Base-by-base conservation (phyloP, 2,888 invertebrate genomes). In the Caenorhabditis sp. region DNA sequence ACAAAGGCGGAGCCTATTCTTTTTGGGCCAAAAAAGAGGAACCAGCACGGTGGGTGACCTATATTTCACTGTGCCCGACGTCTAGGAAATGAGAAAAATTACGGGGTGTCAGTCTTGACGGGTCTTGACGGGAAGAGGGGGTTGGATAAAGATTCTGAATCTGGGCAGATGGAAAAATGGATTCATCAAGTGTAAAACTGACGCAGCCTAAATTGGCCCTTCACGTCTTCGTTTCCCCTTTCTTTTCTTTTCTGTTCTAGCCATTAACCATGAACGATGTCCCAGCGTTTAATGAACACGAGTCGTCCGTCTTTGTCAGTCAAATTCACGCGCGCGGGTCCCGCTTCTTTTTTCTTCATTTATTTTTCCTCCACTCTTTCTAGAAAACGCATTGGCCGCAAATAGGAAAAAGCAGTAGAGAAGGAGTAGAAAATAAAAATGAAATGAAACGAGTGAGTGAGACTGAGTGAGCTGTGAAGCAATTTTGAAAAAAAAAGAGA, bases 31-130 rank as follows among this genome's bases (percentile, higher is more conserved):
- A 60, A 55, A 50, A 58, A 65, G 11, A 65, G 53, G 35, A 44
- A 18, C 55, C 62, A 35, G 64, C 56, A 64, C 24, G 64, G 68
- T 69, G 77, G 61, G 65, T 72, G 47, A 24, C 47, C 35, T n/a
- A 47, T 62, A 47, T 62, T 55, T 26, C 61, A 61, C 60, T 24
- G 50, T 61, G 32, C n/a, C 26, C 6, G 1, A 64, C 5, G 40
- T 32, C 4, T 32, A 9, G 32, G 32, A 9, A 6, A 32, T 13
- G 13, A 13, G 40, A 40, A 40, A 13, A 64, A 64, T 64, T 64
- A 47, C 6, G 18, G 37, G 72, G 56, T 72, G 72, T 64, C 70
- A 55, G 62, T 62, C 71, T 71, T 62, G 9, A 9, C 15, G 40
- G 13, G 13, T 40, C 40, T 8, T 40, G 6, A 40, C 26, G 15